Evolutionary conservation across 2,113 vertebrate genomes (phyloP).

Genomic region (Poecile atricapillus): DNA sequence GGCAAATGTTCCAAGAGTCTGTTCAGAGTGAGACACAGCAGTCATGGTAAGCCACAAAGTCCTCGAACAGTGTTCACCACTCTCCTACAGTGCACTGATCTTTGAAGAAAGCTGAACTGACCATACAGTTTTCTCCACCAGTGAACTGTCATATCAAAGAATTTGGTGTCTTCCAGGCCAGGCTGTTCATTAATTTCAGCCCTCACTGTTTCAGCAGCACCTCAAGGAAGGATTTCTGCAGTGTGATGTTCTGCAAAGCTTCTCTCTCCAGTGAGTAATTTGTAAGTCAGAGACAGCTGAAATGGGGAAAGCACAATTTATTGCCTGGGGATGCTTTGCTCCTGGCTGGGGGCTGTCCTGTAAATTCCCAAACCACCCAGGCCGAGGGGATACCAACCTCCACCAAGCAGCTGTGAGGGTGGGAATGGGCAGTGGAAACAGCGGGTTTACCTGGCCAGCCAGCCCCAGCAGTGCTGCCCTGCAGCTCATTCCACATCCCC

Average conservation of each 20-base stretch:
- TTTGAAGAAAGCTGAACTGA: neutral
- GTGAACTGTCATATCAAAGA: neutral
- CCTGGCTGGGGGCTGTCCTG: neutral
- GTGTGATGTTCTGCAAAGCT: neutral
- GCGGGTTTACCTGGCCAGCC: fast-evolving
- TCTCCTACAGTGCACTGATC: neutral
- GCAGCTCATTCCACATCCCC: neutral
- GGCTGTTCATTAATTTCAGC: neutral
- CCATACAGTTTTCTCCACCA: neutral
- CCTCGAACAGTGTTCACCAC: fast-evolving
- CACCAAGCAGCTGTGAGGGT: neutral
- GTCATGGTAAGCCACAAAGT: neutral
- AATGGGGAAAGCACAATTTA: neutral
- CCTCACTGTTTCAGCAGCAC: neutral
- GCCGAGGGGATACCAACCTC: fast-evolving
- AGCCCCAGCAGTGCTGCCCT: neutral
- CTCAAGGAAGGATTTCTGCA: neutral
- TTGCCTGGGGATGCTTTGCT: neutral
- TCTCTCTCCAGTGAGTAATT: fast-evolving
- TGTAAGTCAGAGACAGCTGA: neutral
- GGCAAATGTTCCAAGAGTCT: neutral
- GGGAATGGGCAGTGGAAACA: neutral
- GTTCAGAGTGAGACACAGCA: neutral
- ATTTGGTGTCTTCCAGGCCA: neutral
- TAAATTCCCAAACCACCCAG: neutral